Evolutionary conservation across 92 coral and sea anemone species (phyloP), one percentile per base, ranked within the genome.

Genomic region (Plumapathes pennacea): DNA sequence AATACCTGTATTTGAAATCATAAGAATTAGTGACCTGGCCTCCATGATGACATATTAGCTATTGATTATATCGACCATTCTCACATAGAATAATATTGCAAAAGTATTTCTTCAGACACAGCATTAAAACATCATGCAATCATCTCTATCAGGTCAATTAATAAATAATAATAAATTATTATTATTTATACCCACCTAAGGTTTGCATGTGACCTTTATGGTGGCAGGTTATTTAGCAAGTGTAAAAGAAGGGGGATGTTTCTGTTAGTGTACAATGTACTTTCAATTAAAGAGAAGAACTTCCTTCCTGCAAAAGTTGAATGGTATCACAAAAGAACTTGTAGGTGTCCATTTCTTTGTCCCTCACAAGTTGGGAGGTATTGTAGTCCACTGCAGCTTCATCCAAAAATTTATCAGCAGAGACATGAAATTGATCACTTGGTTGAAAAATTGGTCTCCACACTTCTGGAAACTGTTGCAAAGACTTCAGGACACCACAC

Each of bases 341-440:
- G 24, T 48, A 71, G 0, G 59, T 43, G 38, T 47, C 33, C 6
- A 71, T 29, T 59, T 71, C 70, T 47, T 5, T 25, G 2, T 60
- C 79, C 34, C 50, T 71, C 10, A 23, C 26, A 10, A 50, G 0
- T 43, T 60, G 79, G 5, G 62, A 47, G 9, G 15, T 5, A 26
- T 62, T 60, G 36, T 25, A 71, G 9, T 60, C 50, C 4, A 52
- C 70, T 25, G 17, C 21, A 10, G 48, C 22, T 21, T 24, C 22
- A 22, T 71, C 61, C 50, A 71, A 22, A 19, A 71, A 37, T 19
- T 38, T 25, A 24, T 71, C 50, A 36, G 71, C 71, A 32, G 70
- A 12, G n/a, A n/a, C n/a, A n/a, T n/a, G n/a, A 8, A 60, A 47
- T 13, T 32, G 37, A 25, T n/a, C 5, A 34, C 45, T 12, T 20